phyloP scores from a whole-genome alignment of 2,888 invertebrate species.

The Papilio protenor region DNA sequence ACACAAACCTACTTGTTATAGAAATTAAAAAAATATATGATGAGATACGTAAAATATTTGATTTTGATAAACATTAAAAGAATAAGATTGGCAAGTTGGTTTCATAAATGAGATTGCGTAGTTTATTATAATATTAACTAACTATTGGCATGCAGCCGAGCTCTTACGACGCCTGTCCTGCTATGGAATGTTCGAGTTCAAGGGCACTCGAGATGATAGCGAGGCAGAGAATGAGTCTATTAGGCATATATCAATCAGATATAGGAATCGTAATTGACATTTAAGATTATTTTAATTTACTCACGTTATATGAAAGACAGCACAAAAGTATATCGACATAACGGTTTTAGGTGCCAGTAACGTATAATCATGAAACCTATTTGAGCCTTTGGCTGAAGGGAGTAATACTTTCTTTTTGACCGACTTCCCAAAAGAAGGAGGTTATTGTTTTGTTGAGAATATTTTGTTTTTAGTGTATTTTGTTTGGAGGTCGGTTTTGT shows the following conservation, averaged over 20 bases:
- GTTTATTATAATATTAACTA: constrained; percentile 11
- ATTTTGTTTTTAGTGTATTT: too few species aligned
- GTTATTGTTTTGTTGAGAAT: too few species aligned
- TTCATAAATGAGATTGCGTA: not conserved
- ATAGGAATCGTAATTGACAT: not conserved
- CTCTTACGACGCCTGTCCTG: not conserved
- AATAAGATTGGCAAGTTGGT: not conserved
- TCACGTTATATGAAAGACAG: not conserved
- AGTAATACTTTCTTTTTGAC: not conserved
- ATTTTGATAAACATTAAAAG: not conserved
- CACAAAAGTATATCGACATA: too few species aligned
- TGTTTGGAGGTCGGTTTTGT: too few species aligned
- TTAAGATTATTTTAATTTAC: not conserved
- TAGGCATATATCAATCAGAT: too few species aligned
- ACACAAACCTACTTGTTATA: too few species aligned
- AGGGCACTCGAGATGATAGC: not conserved
- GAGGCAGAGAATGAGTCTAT: not conserved
- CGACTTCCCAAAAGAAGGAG: too few species aligned
- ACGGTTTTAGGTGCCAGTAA: too few species aligned
- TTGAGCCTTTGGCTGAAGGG: too few species aligned
- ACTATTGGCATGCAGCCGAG: not conserved
- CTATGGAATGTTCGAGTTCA: not conserved
- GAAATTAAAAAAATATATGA: too few species aligned
- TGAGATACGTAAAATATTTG: not conserved
- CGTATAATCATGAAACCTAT: too few species aligned